Conservation (phyloP, 2,888 invertebrate genomes). For the Himalopsyche kuldschensis region DNA sequence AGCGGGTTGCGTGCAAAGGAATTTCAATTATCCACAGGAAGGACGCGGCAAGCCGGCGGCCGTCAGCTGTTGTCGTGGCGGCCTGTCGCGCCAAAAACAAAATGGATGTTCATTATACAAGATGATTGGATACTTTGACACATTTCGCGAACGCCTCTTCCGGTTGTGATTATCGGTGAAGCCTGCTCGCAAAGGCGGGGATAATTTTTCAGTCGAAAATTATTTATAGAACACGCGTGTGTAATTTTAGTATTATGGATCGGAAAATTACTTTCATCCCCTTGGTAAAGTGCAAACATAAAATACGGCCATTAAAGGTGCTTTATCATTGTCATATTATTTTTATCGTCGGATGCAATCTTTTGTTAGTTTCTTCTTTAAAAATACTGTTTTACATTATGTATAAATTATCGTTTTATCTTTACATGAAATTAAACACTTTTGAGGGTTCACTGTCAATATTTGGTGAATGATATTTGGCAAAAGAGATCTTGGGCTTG, state of each 20-base stretch:
- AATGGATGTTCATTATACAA: neutral
- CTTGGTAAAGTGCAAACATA: neutral
- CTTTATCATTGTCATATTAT: neutral
- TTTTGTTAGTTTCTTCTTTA: no score
- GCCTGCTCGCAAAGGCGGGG: neutral
- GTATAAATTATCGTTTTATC: no score
- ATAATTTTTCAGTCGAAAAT: neutral
- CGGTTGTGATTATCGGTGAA: neutral
- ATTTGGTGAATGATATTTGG: no score
- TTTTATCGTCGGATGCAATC: neutral
- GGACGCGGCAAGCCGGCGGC: conserved; percentile 3
- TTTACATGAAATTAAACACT: no score
- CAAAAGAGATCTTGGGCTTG: no score
- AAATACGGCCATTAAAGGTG: neutral
- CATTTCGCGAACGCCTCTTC: neutral
- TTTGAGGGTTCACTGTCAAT: no score
- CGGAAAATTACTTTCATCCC: neutral
- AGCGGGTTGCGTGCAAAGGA: conserved; percentile 32
- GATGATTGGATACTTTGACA: neutral
- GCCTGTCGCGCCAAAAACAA: neutral
- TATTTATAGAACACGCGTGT: neutral
- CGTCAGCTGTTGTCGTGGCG: neutral
- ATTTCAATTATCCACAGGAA: conserved; percentile 38
- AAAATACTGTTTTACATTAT: no score
- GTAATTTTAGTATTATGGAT: neutral